phyloP scores from a whole-genome alignment of 2,797 vertebrate species.

The Petrocephalus sullivani region DNA sequence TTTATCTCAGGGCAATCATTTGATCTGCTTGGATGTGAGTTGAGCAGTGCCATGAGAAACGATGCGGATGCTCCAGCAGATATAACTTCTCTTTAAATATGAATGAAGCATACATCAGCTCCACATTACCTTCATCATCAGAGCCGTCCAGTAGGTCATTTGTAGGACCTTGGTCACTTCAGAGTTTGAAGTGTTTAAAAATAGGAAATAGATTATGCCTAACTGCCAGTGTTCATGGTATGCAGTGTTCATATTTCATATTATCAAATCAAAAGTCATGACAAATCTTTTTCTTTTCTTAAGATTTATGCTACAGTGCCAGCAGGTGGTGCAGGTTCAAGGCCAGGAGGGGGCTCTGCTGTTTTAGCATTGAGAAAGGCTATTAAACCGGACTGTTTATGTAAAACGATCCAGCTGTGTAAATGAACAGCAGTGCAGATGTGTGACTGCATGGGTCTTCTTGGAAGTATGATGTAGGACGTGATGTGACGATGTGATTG shows the following conservation, averaged over 20 bases:
- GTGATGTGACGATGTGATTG: neutral
- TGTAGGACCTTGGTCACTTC: neutral
- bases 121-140: neutral
- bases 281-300: neutral
- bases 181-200: neutral
- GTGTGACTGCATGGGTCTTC: neutral
- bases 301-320: neutral
- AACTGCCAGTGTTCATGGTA: neutral
- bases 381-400: neutral
- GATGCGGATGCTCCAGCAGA: neutral
- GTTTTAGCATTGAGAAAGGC: neutral
- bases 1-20: neutral
- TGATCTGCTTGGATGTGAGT: neutral
- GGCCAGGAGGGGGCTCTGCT: neutral
- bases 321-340: neutral
- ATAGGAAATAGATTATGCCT: neutral
- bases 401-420: neutral
- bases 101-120: conserved; percentile 25
- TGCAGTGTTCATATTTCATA: neutral
- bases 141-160: neutral
- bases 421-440: neutral
- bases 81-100: neutral
- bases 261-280: neutral
- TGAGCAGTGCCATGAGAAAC: conserved; percentile 8
- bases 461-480: neutral